These are phyloP conservation scores for Zosterops hypoxanthus DNA, from an alignment of 2,113 vertebrate genomes.

Conservation along the genomic window DNA sequence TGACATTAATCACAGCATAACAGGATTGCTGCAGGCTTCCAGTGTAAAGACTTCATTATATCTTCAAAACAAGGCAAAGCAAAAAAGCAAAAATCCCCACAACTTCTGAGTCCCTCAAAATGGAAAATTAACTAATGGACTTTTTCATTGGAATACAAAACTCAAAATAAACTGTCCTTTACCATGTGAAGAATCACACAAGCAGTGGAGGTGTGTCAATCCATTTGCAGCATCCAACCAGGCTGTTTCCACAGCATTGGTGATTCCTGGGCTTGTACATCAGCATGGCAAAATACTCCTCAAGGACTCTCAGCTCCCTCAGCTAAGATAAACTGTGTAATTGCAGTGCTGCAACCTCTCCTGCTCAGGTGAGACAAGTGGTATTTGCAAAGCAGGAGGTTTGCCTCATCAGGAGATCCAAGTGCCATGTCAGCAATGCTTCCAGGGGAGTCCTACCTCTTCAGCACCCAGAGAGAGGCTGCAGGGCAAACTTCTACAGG, in stretches of 20 bases:
- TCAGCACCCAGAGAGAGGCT: neutral
- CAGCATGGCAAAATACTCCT: neutral
- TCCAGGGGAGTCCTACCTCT: neutral
- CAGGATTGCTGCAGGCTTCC: constrained; percentile 56
- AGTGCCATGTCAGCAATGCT: neutral
- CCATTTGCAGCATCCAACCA: neutral
- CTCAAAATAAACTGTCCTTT: neutral
- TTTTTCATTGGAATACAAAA: neutral
- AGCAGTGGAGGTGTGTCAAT: neutral
- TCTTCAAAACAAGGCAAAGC: constrained; percentile 52
- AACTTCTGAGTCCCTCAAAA: constrained; percentile 21
- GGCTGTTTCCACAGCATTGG: neutral
- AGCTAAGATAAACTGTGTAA: neutral
- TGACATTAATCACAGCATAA: constrained; percentile 71
- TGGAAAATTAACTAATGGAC: neutral
- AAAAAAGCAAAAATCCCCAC: neutral
- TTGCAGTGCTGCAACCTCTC: neutral
- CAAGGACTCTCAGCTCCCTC: neutral
- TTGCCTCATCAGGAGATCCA: neutral
- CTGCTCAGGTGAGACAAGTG: neutral
- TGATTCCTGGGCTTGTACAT: neutral
- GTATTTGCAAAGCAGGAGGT: neutral
- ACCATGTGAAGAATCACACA: neutral
- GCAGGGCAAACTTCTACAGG: neutral
- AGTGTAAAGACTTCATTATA: constrained; percentile 67